Evolutionary conservation across 1,140 invertebrate genomes (phyloP), one percentile per base, ranked within the genome.

Genomic region (Eumeta japonica): DNA sequence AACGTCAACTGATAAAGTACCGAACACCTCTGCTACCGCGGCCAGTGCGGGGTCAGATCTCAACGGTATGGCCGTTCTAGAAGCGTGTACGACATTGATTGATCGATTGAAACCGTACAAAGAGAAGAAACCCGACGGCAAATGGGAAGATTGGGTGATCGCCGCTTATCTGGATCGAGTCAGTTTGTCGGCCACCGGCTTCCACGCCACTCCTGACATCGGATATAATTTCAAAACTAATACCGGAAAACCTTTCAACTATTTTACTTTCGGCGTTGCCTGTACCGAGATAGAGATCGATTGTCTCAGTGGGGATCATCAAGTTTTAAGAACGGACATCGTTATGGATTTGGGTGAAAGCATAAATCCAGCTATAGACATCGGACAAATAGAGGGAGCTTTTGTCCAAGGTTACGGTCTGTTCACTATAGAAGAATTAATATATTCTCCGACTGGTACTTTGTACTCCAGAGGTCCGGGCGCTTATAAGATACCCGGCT

Each of bases 321-420:
- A 89, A 71, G 85, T 96, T 4, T 57, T 93, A 29, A 80, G 85
- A 58, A 90, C 89, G 2, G 90, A 97, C 54, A 97, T 97, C 50
- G 91, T 97, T 0, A 97, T 97, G 94, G 94, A 97, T 75, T 78
- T 97, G 35, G 83, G 82, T 12, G 83, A 90, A 40, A 95, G 91
- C 75, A 70, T 97, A 16, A 97, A 97, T 76, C 94, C 94, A 15
- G 92, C 93, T 0, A 94, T 97, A 50, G 94, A 98, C 52, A 90
- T 97, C 56, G 94, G 94, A 0, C 94, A 97, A 77, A 86, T 97
- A 15, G 94, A 97, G 78, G 94, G 94, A 17, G 94, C 80, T 0
- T 97, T 95, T 53, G 82, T 90, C 48, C 94, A 97, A 81, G 94
- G 94, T 1, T 92, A 94, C 56, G 94, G 94, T 2, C 60, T 97